Conservation (phyloP, 2,113 vertebrate species). For the Phycodurus eques region DNA sequence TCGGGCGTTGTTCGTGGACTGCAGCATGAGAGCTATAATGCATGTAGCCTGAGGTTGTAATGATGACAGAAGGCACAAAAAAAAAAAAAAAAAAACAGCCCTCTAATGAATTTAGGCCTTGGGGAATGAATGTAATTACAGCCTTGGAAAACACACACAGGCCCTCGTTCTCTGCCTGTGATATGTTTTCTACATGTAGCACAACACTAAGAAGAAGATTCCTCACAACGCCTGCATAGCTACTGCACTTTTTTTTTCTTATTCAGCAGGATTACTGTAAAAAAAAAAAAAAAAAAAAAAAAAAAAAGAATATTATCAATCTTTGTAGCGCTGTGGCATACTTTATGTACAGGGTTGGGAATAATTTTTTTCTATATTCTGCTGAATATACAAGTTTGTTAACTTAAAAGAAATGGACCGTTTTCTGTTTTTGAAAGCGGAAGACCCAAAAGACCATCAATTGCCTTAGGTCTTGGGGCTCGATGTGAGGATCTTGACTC, state of each 20-base stretch:
- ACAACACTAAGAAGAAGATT: neutral
- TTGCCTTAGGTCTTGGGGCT: neutral
- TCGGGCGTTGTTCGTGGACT: neutral
- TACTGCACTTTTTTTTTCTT: neutral
- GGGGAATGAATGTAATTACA: slow-evolving; percentile 44
- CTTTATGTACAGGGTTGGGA: neutral
- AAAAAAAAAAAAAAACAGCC: slow-evolving; percentile 11
- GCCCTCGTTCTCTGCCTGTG: slow-evolving; percentile 30
- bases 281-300: neutral
- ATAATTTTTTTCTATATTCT: neutral
- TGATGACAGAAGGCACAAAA: neutral
- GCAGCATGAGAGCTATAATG: neutral
- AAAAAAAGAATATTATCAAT: neutral
- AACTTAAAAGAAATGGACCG: no score
- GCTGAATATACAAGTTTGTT: neutral
- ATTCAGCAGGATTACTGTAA: neutral
- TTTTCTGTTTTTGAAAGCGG: neutral
- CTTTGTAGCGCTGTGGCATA: neutral
- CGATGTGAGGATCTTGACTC: neutral
- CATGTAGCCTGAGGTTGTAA: neutral
- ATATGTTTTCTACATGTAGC: neutral
- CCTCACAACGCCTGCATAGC: neutral
- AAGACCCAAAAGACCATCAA: neutral
- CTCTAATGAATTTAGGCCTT: slow-evolving; percentile 35
- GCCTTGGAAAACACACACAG: slow-evolving; percentile 15